Base-by-base conservation (phyloP, 2,113 vertebrate species). In the Aphelocoma coerulescens region DNA sequence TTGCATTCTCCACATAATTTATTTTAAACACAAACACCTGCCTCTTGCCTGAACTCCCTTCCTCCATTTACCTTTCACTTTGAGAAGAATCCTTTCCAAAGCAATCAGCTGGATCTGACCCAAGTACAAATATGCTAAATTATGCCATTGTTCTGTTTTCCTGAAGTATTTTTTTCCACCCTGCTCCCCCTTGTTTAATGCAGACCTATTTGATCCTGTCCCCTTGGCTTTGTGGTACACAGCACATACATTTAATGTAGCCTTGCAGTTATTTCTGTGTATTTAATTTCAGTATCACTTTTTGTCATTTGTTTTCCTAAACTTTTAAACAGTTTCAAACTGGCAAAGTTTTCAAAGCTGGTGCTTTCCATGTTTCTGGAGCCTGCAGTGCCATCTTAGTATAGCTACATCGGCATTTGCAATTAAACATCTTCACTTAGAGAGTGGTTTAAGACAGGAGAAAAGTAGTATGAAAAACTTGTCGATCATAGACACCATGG, bases 141-240 rank as follows among this genome's bases (percentile, higher is more conserved):
- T 43, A 48, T 30, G 51, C 67, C 65, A 80, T 90, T 91, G 85
- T 91, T 95, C 44, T 90, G 23, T 61, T 95, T 92, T 95, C 85
- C 57, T 91, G 49, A 67, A 81, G 28, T 84, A 27, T 49, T 69
- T 83, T 49, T 37, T 46, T 10, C n/a, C 15, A 35, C 37, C 6
- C 49, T 8, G 2, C 0, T 1, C 28, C 8, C 16, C 17, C 33
- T 89, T 82, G 35, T 85, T 85, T 83, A 62, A 66, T 77, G 18
- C 52, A 78, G 37, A 72, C 39, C 24, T 9, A 37, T 85, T 84
- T 89, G 77, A 85, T 85, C 30, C 32, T 58, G 5, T 78, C 11
- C 7, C 58, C 28, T 83, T 75, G 69, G 51, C 52, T 72, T 82
- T 82, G 68, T 84, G 62, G 32, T 57, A 33, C 65, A 44, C 0